A percentile compares a stretch with the other conserved stretches of the same genome.
Evolutionary conservation across 92 coral and sea anemone species (phyloP).

Genomic region (Parazoanthus swiftii): DNA sequence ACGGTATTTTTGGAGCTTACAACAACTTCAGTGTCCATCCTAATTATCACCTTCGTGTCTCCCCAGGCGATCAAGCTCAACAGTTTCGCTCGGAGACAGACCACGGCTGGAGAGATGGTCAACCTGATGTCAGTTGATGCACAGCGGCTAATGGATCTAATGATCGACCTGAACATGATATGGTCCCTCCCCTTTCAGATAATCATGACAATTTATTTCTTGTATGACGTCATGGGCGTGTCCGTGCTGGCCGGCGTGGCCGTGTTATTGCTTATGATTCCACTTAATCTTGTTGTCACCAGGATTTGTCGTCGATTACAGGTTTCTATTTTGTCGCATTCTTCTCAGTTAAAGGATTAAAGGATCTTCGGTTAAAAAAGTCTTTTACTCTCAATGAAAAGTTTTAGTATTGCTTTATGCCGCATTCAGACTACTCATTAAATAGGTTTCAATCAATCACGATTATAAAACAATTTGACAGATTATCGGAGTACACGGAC

Average conservation of each 20-base stretch:
- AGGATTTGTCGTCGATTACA: slow-evolving; percentile 65
- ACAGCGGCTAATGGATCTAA: slow-evolving; percentile 71
- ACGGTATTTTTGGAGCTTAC: too few relatives aligned
- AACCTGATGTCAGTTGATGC: slow-evolving; percentile 93
- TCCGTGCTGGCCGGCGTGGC: slow-evolving; percentile 85
- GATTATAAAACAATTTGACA: too few relatives aligned
- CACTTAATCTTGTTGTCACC: slow-evolving; percentile 70
- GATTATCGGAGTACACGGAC: too few relatives aligned
- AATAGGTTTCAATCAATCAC: too few relatives aligned
- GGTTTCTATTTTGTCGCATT: slow-evolving; percentile 46
- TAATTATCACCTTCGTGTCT: neutral
- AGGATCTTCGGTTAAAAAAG: too few relatives aligned
- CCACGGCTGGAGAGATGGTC: slow-evolving; percentile 94
- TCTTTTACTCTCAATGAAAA: too few relatives aligned
- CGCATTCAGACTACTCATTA: too few relatives aligned
- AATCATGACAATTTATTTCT: slow-evolving; percentile 70
- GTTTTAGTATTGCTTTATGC: too few relatives aligned
- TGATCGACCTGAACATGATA: slow-evolving; percentile 61
- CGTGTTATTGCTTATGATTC: slow-evolving; percentile 71
- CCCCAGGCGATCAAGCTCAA: slow-evolving; percentile 75
- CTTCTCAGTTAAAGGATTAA: too few relatives aligned
- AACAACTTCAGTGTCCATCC: too few relatives aligned
- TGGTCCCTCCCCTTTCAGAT: slow-evolving; percentile 96
- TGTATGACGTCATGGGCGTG: slow-evolving; percentile 88
- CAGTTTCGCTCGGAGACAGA: slow-evolving; percentile 62